Evolutionary conservation across 2,113 vertebrate genomes (phyloP).

Genomic region (Furnarius figulus): DNA sequence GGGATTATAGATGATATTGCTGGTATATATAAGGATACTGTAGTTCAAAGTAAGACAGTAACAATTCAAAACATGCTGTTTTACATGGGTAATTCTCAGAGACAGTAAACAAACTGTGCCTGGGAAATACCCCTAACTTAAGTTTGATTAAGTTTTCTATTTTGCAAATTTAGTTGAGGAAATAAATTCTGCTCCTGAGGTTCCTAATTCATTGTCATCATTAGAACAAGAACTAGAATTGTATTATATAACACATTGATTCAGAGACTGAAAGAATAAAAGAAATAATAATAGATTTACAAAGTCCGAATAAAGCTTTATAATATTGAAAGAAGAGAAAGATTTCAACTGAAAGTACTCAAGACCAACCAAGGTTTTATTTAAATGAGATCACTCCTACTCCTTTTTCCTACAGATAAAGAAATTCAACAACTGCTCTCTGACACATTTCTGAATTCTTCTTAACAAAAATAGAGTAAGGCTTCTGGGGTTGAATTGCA

Average conservation of each 20-base stretch:
- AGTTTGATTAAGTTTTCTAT: neutral
- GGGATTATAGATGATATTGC: neutral
- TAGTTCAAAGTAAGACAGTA: neutral
- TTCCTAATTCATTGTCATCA: neutral
- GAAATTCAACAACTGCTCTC: neutral
- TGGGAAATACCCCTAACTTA: neutral
- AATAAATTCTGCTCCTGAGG: neutral
- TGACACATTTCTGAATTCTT: neutral
- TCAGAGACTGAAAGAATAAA: neutral
- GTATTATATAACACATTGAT: neutral
- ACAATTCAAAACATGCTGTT: neutral
- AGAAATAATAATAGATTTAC: neutral
- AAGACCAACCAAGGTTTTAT: neutral
- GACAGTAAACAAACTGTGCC: fast-evolving
- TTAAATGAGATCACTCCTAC: neutral
- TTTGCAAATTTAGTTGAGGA: neutral
- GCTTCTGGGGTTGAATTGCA: neutral
- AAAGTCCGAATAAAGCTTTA: neutral
- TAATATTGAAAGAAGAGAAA: neutral
- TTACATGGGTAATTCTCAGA: neutral
- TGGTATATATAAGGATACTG: neutral
- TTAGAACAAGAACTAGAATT: neutral
- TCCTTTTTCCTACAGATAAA: fast-evolving
- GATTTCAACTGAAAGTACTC: neutral
- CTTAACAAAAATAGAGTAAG: neutral